Base-by-base conservation (phyloP, 2,888 invertebrate genomes). In the Fragum fragum region DNA sequence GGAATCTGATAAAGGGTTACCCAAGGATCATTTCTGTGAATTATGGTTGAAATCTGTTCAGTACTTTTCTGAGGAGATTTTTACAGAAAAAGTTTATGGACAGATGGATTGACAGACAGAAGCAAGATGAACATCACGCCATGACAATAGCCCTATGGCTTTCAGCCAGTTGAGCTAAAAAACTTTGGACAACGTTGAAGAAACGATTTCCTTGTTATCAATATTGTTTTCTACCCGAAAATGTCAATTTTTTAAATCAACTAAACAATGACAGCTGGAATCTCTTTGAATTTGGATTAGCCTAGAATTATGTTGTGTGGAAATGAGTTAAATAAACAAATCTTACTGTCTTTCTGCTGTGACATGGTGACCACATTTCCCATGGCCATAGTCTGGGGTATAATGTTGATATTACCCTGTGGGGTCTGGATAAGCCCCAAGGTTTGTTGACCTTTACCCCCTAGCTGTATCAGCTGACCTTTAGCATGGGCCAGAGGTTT, bases 371-470 rank as follows among this genome's bases (percentile, higher is more conserved):
- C 82, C 69, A 89, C 87, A 21, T 86, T 86, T 69, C 72, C 73
- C 32, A 88, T 66, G 3, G 87, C 82, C 28, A 87, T 83, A 21
- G 87, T 72, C 84, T 91, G 92, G 9, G 91, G 91, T 61, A 92
- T 92, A 42, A 92, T 89, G 73, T 90, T 92, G 63, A 92, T 91
- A 26, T 92, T 89, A 7, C 92, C 91, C 63, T 92, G 91, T 9
- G 89, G 86, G n/a, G 91, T 91, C 81, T 92, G 90, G 69, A 92
- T 90, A 29, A 92, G 85, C 18, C 91, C 90, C 57, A 90, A 77
- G 0, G 89, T 85, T 47, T 88, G 91, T 68, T 89, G 90, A 74
- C 91, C 90, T 76, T 92, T 92, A 6, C 91, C 92, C 53, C 89
- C 88, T n/a, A 92, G 85, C 87, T 92, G 92, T 29, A 91, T 79